Conservation (phyloP, 2,797 vertebrate species). For the Novumbra hubbsi region DNA sequence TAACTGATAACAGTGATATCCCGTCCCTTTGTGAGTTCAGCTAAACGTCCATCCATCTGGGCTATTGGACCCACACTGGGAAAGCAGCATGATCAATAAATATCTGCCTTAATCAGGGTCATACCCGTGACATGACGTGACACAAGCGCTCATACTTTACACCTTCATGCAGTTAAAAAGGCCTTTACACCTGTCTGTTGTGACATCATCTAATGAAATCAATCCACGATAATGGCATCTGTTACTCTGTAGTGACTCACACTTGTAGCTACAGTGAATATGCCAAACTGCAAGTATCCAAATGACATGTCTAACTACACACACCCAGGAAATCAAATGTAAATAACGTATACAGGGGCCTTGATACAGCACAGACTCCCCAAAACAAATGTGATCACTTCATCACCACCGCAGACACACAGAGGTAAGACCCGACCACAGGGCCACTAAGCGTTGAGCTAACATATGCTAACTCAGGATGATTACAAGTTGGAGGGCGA, state of each 20-base stretch:
- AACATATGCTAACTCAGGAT: conserved; percentile 35
- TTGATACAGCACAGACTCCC: conserved; percentile 35
- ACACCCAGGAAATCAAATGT: background rate
- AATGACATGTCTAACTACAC: background rate
- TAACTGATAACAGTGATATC: no score
- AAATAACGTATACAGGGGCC: conserved; percentile 36
- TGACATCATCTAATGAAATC: background rate
- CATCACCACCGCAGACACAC: background rate
- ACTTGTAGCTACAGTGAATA: background rate
- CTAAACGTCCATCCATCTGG: conserved; percentile 27
- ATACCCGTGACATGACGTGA: no score
- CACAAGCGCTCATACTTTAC: no score
- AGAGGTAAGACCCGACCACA: conserved; percentile 9
- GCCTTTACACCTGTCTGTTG: background rate
- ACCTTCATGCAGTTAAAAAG: background rate
- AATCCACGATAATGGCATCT: background rate
- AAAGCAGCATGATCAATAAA: conserved; percentile 21
- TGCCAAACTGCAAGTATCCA: background rate
- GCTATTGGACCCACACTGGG: conserved; percentile 28
- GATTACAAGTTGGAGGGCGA: conserved; percentile 36
- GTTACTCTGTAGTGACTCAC: background rate
- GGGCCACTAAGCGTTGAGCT: conserved; percentile 9
- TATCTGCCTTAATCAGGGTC: conserved; percentile 14
- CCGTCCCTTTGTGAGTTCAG: no score
- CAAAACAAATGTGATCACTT: conserved; percentile 56